Conservation (phyloP, 2,113 vertebrate species). For the Rana temporaria region DNA sequence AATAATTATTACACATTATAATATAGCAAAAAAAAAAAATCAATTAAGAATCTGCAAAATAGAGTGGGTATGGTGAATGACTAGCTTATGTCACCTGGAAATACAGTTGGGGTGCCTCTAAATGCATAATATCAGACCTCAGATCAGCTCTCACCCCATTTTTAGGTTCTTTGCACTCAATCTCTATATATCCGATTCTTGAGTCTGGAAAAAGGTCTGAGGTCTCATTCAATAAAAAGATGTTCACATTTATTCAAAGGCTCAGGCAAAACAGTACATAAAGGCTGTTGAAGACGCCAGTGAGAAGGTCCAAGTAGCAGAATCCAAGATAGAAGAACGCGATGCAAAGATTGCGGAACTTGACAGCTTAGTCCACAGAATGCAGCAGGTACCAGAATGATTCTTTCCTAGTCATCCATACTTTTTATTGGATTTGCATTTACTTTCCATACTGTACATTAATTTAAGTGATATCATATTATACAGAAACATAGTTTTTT, state of each 20-base stretch:
- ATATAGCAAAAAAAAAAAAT: no score
- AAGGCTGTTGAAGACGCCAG: conserved; percentile 90
- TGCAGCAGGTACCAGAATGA: conserved; percentile 80
- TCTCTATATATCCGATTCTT: no score
- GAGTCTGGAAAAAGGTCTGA: no score
- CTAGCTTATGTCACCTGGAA: no score
- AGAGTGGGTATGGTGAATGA: no score
- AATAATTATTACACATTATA: no score
- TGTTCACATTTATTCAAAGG: conserved; percentile 70
- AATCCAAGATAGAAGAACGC: conserved; percentile 86
- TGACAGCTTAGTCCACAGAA: conserved; percentile 89
- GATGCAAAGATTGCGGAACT: conserved; percentile 88
- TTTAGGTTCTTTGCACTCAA: no score
- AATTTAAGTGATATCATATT: background rate
- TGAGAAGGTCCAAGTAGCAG: conserved; percentile 78
- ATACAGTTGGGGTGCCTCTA: no score
- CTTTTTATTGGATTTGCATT: background rate
- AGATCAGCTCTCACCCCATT: no score
- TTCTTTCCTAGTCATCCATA: background rate
- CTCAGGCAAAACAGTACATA: conserved; percentile 87
- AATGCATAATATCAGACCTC: no score
- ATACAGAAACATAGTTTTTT: background rate
- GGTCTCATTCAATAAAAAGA: no score
- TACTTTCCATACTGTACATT: background rate
- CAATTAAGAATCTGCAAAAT: no score